Evolutionary conservation across 2,888 invertebrate genomes (phyloP), one percentile per base, ranked within the genome.

Genomic region (Oeneis ivallda): DNA sequence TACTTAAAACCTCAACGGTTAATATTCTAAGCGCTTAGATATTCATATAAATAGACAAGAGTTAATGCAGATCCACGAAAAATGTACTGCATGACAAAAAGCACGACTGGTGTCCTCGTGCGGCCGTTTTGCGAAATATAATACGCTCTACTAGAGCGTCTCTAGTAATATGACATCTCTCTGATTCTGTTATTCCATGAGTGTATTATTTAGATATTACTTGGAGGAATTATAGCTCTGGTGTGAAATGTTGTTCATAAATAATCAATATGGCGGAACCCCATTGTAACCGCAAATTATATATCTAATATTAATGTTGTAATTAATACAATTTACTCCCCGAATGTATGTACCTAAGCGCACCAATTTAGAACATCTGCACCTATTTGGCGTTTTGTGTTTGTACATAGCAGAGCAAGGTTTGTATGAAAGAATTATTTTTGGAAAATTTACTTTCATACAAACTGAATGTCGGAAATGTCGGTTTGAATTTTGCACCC

Each of bases 231-330:
- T 52, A 34, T 34, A 52, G 6, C 11, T 32, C 26, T 26, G 52
- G 52, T n/a, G 52, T 52, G 52, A 56, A 19, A 41, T 41, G 43
- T 57, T 57, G 57, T 43, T 43, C 43, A 43, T 26, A 19, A 56
- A 19, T 19, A 19, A 56, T 56, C 19, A 19, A 17, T 39, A 41
- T 41, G 39, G 56, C 13, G 39, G 19, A 56, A 13, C 8, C 6
- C 34, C 34, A 41, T 56, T 37, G 37, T 39, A 17, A 32, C 45
- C 52, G 32, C 52, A 52, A 52, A 32, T 45, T 45, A 5, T n/a
- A 45, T 15, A 4, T 15, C 6, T 2, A 2, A 45, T 8, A 15
- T n/a, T 43, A 15, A 43, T 43, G 43, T 43, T 15, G 41, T 13
- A 13, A 41, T 13, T 13, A 41, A 0, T 41, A 13, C 13, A 41